Conservation (phyloP, 2,113 vertebrate species). For the Anguilla japonica region DNA sequence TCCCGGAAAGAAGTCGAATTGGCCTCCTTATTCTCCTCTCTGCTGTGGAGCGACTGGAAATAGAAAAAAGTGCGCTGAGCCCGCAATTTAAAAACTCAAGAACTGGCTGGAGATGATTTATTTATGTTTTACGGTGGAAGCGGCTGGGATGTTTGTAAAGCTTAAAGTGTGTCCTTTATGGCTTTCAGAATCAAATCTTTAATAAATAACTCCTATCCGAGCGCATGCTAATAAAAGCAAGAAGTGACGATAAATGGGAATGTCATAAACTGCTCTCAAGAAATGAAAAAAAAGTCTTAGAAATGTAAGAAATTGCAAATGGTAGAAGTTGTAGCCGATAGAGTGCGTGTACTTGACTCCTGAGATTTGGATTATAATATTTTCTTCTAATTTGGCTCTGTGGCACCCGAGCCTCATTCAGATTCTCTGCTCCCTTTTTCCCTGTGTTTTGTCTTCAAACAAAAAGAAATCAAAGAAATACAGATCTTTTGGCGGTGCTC, state of each 20-base stretch:
- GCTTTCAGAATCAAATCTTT: not conserved
- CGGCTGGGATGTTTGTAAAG: not conserved
- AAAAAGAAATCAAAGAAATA: not conserved
- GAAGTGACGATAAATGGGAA: not conserved
- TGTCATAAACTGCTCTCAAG: not conserved
- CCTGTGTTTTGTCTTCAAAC: not conserved
- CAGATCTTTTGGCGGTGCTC: not conserved
- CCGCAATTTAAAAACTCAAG: not conserved
- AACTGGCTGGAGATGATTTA: not conserved
- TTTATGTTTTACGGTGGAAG: not conserved
- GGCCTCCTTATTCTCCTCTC: constrained; percentile 1
- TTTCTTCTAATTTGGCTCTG: not conserved
- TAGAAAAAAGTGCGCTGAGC: not conserved
- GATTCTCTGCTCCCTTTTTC: not conserved
- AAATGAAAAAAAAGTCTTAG: not conserved
- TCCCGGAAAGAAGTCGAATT: constrained; percentile 8
- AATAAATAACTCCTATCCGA: not conserved
- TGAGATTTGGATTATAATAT: not conserved
- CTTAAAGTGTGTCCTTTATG: not conserved
- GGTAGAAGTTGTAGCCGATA: not conserved
- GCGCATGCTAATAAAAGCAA: not conserved
- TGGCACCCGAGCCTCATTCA: not conserved
- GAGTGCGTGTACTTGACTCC: not conserved
- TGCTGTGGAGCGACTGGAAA: constrained; percentile 4
- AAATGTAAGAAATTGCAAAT: not conserved